Evolutionary conservation across 2,113 vertebrate genomes (phyloP).

Genomic region (Heteronetta atricapilla): DNA sequence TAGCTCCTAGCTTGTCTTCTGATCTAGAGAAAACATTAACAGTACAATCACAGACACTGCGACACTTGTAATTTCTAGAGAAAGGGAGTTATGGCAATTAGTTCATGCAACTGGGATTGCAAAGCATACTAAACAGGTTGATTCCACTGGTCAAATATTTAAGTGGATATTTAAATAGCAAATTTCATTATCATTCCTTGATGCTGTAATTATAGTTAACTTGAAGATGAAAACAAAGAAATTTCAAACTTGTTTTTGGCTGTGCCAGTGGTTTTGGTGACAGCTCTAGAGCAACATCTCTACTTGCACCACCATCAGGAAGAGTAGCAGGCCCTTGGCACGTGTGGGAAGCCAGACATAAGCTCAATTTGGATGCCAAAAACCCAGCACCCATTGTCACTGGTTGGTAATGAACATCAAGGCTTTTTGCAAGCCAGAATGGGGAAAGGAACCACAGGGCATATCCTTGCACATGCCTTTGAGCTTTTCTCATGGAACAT

Average conservation of each 20-base stretch:
- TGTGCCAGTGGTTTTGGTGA: not conserved
- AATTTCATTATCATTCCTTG: not conserved
- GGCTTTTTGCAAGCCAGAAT: rapidly evolving
- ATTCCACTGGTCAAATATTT: not conserved
- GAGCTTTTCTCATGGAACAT: rapidly evolving
- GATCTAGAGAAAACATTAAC: not conserved
- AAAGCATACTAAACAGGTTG: rapidly evolving
- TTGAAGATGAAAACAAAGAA: not conserved
- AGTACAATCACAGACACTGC: rapidly evolving
- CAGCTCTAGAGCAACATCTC: too few relatives aligned
- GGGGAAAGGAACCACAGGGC: rapidly evolving
- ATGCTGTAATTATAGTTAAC: not conserved
- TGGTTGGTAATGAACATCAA: rapidly evolving
- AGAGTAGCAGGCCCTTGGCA: not conserved
- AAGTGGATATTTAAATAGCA: not conserved
- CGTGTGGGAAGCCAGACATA: too few relatives aligned
- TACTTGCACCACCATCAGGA: rapidly evolving
- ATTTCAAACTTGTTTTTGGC: not conserved
- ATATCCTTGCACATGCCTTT: rapidly evolving
- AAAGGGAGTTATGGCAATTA: rapidly evolving
- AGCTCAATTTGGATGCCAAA: not conserved
- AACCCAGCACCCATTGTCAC: rapidly evolving
- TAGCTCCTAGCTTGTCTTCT: not conserved
- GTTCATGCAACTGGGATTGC: rapidly evolving
- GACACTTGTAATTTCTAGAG: rapidly evolving